Conservation (phyloP, 2,113 vertebrate genomes). For the Neodon shergylaensis region DNA sequence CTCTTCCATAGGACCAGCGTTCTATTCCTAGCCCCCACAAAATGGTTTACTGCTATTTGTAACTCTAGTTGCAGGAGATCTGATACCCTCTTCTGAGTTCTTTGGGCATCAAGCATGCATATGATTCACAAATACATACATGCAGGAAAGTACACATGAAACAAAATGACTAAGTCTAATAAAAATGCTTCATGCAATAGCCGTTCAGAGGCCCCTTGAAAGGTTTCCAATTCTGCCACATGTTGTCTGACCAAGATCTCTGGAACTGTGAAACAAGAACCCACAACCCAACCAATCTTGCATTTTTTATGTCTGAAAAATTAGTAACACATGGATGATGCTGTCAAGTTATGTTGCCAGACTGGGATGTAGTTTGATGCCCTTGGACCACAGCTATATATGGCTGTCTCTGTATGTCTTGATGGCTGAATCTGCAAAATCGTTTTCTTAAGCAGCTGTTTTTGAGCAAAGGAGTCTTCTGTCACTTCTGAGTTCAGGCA, state of each 20-base stretch:
- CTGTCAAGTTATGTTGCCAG: neutral
- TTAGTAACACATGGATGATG: neutral
- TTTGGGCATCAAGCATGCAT: neutral
- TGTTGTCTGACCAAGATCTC: neutral
- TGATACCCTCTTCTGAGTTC: neutral
- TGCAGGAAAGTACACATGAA: neutral
- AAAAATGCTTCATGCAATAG: neutral
- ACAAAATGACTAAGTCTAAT: neutral
- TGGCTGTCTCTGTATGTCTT: neutral
- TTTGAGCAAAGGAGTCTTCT: neutral
- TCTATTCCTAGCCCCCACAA: neutral
- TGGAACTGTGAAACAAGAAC: neutral
- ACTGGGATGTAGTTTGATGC: neutral
- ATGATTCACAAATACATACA: neutral
- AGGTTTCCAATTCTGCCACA: neutral
- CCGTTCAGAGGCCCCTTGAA: neutral
- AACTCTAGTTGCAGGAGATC: neutral
- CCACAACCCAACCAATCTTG: neutral
- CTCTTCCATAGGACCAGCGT: neutral
- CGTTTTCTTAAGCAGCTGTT: neutral
- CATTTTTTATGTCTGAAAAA: neutral
- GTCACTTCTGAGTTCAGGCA: neutral
- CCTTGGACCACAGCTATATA: neutral
- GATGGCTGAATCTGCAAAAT: neutral
- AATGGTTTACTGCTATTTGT: neutral